A percentile compares a stretch with the other conserved stretches of the same genome.
Conservation (phyloP, 2,888 invertebrate species). For the Lepeophtheirus nordmannii region DNA sequence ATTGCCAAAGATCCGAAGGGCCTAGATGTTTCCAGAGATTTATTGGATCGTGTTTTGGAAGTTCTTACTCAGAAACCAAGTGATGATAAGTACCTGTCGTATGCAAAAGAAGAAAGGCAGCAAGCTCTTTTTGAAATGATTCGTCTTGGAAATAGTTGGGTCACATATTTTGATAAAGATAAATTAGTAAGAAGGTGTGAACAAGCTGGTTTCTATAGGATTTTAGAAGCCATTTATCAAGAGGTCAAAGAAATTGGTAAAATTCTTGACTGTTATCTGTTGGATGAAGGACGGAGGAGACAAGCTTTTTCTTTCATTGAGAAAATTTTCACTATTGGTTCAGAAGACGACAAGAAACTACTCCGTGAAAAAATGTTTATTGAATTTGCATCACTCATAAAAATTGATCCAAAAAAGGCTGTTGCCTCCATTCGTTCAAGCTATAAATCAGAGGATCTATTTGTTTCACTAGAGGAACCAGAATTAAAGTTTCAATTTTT, state of each 20-base stretch:
- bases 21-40: constrained; percentile 37
- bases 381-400: constrained; percentile 7
- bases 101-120: constrained; percentile 46
- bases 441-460: neutral
- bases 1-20: constrained; percentile 40
- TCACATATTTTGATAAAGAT: constrained; percentile 44
- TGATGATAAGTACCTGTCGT: constrained; percentile 28
- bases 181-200: constrained; percentile 47
- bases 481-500: neutral
- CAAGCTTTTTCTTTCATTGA: constrained; percentile 44
- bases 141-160: constrained; percentile 40
- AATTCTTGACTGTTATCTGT: constrained; percentile 51
- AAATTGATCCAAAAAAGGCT: constrained; percentile 18
- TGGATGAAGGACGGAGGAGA: constrained; percentile 45
- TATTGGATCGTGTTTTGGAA: constrained; percentile 35
- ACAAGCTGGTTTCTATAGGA: constrained; percentile 49
- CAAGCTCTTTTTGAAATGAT: constrained; percentile 55
- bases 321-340: constrained; percentile 33
- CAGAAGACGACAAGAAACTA: constrained; percentile 30
- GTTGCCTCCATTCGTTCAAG: neutral
- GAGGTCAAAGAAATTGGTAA: constrained; percentile 45
- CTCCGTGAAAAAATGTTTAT: constrained; percentile 30
- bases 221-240: constrained; percentile 53
- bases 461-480: neutral
- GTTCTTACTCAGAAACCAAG: constrained; percentile 36